Evolutionary conservation across 1,140 invertebrate species (phyloP), one percentile per base, ranked within the genome.

Genomic region (Lasaia peninsularis): DNA sequence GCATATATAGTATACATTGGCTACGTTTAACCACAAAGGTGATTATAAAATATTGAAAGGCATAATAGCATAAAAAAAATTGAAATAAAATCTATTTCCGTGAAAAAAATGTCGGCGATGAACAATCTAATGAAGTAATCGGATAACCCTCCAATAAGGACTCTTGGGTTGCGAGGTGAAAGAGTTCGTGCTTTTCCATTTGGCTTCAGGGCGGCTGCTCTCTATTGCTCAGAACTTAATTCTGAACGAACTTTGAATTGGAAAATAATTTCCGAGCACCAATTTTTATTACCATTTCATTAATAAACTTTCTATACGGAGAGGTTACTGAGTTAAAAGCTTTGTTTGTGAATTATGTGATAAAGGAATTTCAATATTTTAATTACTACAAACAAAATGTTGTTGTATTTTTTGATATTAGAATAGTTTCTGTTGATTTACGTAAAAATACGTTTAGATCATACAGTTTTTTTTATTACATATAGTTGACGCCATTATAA

Each of bases 181-280:
- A 58, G 71, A 69, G 62, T 69, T 64, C 70, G 68, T 64, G 66
- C 64, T 71, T 71, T 71, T 63, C 67, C 71, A 73, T 73, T 76
- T 69, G 65, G 62, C 62, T 59, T 59, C 53, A 21, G 62, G 60
- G 56, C 61, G 63, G 62, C 53, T 62, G 62, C 65, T 67, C 66
- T 62, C 62, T 54, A 54, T 54, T 44, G 64, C 61, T 56, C 52
- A 61, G 58, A 74, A 72, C 65, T 77, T 70, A 64, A 77, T 70
- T 71, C 62, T 66, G 67, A 72, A 67, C 66, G 69, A 69, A 74
- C 67, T 71, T 71, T 63, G 60, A 69, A 74, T 72, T 67, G 62
- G 64, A 60, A 60, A 60, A 59, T 67, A 70, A 74, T 70, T 77
- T 74, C 64, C 62, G 56, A 53, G 54, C 58, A 67, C 58, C 58